Evolutionary conservation across 2,888 invertebrate genomes (phyloP).

Genomic region (Rutpela maculata): DNA sequence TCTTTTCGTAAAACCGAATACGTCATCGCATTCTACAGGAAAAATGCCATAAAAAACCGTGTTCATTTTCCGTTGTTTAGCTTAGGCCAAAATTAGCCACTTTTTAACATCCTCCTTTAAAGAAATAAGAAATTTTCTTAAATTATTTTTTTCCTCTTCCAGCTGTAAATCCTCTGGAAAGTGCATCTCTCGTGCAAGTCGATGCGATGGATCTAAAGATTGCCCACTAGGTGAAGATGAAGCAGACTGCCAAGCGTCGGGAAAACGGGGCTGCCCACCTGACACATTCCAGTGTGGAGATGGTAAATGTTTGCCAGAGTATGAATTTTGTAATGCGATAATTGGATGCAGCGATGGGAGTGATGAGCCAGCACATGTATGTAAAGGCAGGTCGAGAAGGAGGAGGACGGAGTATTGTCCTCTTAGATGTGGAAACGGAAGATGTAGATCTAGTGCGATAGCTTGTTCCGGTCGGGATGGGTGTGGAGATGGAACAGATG

Average conservation of each 20-base stretch:
- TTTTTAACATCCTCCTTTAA: no score
- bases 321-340: conserved; percentile 94
- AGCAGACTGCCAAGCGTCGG: conserved; percentile 72
- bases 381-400: conserved; percentile 78
- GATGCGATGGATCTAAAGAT: conserved; percentile 88
- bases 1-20: no score
- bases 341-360: conserved; percentile 85
- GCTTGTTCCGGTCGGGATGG: conserved; percentile 93
- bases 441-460: conserved; percentile 92
- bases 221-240: conserved; percentile 82
- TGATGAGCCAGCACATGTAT: conserved; percentile 89
- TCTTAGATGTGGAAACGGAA: conserved; percentile 89
- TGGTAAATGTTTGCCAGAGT: conserved; percentile 91
- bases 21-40: no score
- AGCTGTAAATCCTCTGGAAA: conserved; percentile 81
- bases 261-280: conserved; percentile 80
- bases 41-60: no score
- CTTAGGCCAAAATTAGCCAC: no score
- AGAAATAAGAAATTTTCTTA: neutral
- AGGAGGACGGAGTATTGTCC: conserved; percentile 82
- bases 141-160: conserved; percentile 10
- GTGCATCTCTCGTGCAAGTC: conserved; percentile 86
- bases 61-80: no score
- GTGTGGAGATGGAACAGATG: conserved; percentile 93
- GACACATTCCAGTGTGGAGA: conserved; percentile 90